Percentiles rank a stretch among this genome's conserved stretches.
Conservation (phyloP, 2,113 vertebrate genomes). For the Glareola pratincola region DNA sequence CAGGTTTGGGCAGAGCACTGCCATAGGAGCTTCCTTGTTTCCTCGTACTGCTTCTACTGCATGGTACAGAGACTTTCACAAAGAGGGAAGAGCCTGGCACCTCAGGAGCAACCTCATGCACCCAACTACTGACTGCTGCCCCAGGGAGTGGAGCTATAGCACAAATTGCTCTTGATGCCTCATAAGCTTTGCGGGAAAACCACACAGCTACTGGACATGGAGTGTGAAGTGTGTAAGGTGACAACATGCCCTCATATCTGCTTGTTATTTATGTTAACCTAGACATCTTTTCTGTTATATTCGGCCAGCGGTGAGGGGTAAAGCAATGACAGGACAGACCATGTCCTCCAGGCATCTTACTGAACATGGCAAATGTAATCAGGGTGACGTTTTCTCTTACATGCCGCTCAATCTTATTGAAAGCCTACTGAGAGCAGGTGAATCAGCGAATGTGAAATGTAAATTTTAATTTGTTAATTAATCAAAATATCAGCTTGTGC, state of each 20-base stretch:
- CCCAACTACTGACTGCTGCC: not conserved
- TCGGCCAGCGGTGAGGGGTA: not conserved
- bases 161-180: not conserved
- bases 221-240: not conserved
- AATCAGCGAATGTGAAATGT: not conserved
- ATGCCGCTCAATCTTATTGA: not conserved
- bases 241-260: not conserved
- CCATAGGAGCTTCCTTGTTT: not conserved
- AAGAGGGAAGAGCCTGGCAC: not conserved
- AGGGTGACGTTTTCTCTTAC: not conserved
- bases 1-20: not conserved
- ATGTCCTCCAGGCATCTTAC: not conserved
- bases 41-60: not conserved
- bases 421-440: not conserved
- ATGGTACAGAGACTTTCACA: not conserved
- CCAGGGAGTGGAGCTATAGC: not conserved
- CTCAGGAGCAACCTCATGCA: not conserved
- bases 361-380: not conserved
- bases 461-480: not conserved
- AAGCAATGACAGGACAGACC: not conserved
- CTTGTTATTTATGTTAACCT: not conserved
- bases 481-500: not conserved
- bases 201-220: not conserved
- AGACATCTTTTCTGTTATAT: not conserved
- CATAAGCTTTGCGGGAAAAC: not conserved